A percentile compares a stretch with the other conserved stretches of the same genome.
phyloP scores from a whole-genome alignment of 2,888 invertebrate species.

The Pycnomerus fuliginosus region DNA sequence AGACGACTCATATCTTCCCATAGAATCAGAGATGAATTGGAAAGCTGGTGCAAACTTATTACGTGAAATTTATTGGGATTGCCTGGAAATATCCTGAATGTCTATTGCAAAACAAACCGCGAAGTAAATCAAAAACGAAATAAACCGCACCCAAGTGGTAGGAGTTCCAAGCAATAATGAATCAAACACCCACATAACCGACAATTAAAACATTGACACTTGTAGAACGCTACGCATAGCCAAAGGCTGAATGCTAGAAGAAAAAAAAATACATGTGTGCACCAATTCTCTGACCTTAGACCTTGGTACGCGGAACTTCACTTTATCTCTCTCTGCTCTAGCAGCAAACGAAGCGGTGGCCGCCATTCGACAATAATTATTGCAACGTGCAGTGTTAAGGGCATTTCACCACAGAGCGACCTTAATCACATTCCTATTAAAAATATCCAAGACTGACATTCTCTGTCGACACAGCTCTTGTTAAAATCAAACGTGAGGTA shows the following conservation, averaged over 20 bases:
- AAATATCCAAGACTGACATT: slow-evolving; percentile 15
- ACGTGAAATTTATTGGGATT: no score
- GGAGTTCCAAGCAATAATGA: slow-evolving; percentile 24
- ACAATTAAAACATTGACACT: slow-evolving; percentile 31
- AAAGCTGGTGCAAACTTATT: no score
- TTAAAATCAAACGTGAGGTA: no score
- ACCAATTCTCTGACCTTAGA: slow-evolving; percentile 42
- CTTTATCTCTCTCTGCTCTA: slow-evolving; percentile 33
- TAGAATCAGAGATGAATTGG: no score
- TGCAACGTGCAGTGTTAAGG: slow-evolving; percentile 17
- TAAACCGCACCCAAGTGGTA: slow-evolving; percentile 23
- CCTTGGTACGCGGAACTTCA: slow-evolving; percentile 45
- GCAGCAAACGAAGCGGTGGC: slow-evolving; percentile 26
- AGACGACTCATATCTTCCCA: slow-evolving; percentile 19
- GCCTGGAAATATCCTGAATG: no score
- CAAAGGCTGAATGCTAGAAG: slow-evolving; percentile 23
- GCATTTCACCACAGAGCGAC: slow-evolving; percentile 25
- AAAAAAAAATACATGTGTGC: no score
- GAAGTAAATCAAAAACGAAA: no score
- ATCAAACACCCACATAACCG: slow-evolving; percentile 32
- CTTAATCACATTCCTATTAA: slow-evolving; percentile 21
- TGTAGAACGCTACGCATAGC: slow-evolving; percentile 10
- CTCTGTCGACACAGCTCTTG: no score
- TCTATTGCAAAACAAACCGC: no score
- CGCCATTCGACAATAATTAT: slow-evolving; percentile 30